A percentile compares a stretch with the other conserved stretches of the same genome.
Evolutionary conservation across 2,113 vertebrate genomes (phyloP).

Genomic region (Promerops cafer): DNA sequence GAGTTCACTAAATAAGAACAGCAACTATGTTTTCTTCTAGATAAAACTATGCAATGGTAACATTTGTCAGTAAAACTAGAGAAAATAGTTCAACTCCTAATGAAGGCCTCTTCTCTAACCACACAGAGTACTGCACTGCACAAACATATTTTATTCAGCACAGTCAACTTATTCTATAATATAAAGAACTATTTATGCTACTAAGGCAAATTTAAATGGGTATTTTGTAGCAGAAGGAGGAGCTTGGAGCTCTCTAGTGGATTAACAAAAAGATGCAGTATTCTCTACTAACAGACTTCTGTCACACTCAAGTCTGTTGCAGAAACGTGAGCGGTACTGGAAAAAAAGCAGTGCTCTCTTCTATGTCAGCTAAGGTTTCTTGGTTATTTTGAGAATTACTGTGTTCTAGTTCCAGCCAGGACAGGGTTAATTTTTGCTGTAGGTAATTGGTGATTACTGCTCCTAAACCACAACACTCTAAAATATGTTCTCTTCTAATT

Average conservation of each 20-base stretch:
- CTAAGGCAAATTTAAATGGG: background rate
- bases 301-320: background rate
- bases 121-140: background rate
- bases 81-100: background rate
- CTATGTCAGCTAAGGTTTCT: background rate
- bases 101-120: background rate
- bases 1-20: background rate
- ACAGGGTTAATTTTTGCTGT: background rate
- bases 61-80: background rate
- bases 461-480: background rate
- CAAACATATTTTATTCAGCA: background rate
- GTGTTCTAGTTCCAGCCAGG: background rate
- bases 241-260: background rate
- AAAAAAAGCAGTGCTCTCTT: background rate
- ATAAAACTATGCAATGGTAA: background rate
- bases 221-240: background rate
- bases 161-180: background rate
- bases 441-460: background rate
- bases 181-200: background rate
- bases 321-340: background rate
- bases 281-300: background rate
- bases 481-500: background rate
- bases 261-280: background rate
- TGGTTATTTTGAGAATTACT: background rate
- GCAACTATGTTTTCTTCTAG: background rate